Evolutionary conservation across 2,797 vertebrate species (phyloP), one percentile per base, ranked within the genome.

Genomic region (Gila robusta): DNA sequence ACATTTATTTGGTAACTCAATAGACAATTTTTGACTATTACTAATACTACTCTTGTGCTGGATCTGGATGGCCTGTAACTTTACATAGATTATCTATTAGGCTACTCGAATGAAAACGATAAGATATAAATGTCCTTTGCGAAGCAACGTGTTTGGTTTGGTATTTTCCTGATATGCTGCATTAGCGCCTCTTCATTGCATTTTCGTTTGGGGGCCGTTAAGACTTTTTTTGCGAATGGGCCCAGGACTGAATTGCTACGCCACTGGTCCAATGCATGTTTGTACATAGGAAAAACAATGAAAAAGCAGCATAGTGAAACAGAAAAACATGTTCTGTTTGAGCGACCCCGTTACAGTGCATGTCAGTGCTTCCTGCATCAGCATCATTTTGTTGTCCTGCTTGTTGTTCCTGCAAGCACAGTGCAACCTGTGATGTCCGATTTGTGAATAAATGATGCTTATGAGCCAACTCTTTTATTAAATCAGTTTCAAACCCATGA

Each of bases 321-420:
- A 6, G 10, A 70, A 37, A 37, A 62, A 11, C 5, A 19, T 28
- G 7, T 2, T 62, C 54, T 17, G 54, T 62, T 37, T 41, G 35
- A 78, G 41, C 2, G 1, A 5, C 56, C 23, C n/a, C 12, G 62
- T 66, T 19, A 41, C 23, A 62, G 37, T 62, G 21, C 23, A 17
- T 39, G 23, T 26, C 23, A 52, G 47, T 41, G 76, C 59, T 26
- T 78, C 23, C 35, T 78, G 1, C 76, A 78, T 78, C 35, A 62
- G 54, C 21, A 39, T 39, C 16, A 39, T 79, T 79, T 14, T 8
- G 35, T 7, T 54, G 28, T 54, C 28, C 28, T 37, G 28, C 19
- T 77, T 23, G 49, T 54, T 76, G 73, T 56, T 12, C 74, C 74
- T 56, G 32, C 32, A 77, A 77, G 62, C 19, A 28, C 67, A 26